Evolutionary conservation across 2,113 vertebrate genomes (phyloP).

Genomic region (Esox niger): DNA sequence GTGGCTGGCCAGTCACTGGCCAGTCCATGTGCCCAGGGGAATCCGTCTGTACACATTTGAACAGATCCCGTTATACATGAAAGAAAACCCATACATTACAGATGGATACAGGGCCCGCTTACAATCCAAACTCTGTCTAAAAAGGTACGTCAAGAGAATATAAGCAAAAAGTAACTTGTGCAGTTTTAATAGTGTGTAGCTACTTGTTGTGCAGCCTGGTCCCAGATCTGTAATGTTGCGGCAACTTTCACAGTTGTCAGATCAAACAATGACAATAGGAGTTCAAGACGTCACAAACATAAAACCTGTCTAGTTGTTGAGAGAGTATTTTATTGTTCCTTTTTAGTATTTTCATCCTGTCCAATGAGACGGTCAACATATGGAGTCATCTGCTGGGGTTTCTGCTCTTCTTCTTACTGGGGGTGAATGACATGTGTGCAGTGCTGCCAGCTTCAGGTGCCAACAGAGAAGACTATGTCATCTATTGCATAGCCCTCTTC

Average conservation of each 20-base stretch:
- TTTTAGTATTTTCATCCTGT: conserved; percentile 90
- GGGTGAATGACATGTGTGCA: conserved; percentile 85
- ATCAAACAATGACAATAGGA: too few relatives aligned
- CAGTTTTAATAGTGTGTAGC: too few relatives aligned
- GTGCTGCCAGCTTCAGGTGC: conserved; percentile 87
- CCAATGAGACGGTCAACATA: conserved; percentile 97
- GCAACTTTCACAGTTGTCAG: too few relatives aligned
- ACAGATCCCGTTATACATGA: conserved; percentile 92
- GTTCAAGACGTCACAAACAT: too few relatives aligned
- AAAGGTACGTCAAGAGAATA: conserved; percentile 74
- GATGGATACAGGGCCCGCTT: conserved; percentile 96
- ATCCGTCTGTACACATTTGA: conserved; percentile 95
- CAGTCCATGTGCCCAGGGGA: conserved; percentile 87
- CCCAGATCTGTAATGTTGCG: too few relatives aligned
- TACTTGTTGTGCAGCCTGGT: too few relatives aligned
- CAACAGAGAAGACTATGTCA: conserved; percentile 91
- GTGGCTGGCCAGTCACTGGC: conserved; percentile 76
- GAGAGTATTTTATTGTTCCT: background rate
- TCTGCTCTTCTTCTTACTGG: conserved; percentile 88
- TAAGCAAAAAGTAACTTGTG: too few relatives aligned
- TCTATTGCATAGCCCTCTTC: conserved; percentile 92
- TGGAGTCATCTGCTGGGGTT: conserved; percentile 98
- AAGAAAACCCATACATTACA: conserved; percentile 97
- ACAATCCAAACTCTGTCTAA: conserved; percentile 90
- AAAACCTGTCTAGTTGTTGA: background rate